Evolutionary conservation across 2,113 vertebrate genomes (phyloP).

Genomic region (Oreocharis arfaki): DNA sequence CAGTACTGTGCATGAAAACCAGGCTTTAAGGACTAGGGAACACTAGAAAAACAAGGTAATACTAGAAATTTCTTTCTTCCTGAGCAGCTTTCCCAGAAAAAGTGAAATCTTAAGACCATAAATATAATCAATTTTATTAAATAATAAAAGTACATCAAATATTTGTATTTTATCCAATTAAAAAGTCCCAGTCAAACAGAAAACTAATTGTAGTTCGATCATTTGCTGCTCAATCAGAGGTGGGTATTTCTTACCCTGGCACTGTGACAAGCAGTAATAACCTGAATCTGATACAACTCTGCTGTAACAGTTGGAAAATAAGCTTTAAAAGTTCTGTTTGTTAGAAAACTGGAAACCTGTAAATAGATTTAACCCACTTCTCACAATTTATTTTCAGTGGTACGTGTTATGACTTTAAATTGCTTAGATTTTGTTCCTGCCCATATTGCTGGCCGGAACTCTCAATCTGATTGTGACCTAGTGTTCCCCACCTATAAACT

Average conservation of each 20-base stretch:
- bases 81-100: background rate
- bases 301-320: constrained; percentile 42
- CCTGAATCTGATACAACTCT: constrained; percentile 30
- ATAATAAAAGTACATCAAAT: constrained; percentile 65
- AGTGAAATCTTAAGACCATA: constrained; percentile 51
- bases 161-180: constrained; percentile 43
- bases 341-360: constrained; percentile 43
- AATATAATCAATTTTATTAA: constrained; percentile 67
- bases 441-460: background rate
- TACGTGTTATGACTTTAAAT: background rate
- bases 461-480: background rate
- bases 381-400: background rate
- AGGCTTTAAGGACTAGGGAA: background rate
- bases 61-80: background rate
- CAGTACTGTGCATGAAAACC: background rate
- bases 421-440: background rate
- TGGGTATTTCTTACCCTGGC: constrained; percentile 55
- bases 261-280: constrained; percentile 46
- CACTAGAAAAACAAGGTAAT: background rate
- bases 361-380: constrained; percentile 4
- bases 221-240: constrained; percentile 48
- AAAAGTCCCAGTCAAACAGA: constrained; percentile 48
- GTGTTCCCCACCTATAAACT: background rate
- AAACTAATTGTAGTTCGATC: constrained; percentile 29
- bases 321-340: constrained; percentile 32